Evolutionary conservation across 2,888 invertebrate genomes (phyloP).

Genomic region (Byasa hedistus): DNA sequence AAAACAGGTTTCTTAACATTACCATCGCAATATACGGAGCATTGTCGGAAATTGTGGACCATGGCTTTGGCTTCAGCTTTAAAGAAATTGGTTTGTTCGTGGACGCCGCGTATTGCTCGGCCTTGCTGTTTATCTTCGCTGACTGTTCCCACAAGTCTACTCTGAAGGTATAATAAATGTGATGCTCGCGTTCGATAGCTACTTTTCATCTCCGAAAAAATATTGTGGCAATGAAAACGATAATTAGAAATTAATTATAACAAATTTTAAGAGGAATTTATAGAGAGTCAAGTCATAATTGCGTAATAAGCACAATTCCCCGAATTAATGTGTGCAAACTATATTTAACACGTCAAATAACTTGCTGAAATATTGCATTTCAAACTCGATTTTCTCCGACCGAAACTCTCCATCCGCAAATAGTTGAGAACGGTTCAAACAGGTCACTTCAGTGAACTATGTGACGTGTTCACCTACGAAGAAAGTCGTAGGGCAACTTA

Average conservation of each 20-base stretch:
- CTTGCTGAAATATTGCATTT: constrained; percentile 5
- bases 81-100: constrained; percentile 84
- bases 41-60: constrained; percentile 83
- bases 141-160: constrained; percentile 85
- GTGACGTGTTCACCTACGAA: background rate
- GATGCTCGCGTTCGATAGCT: too few relatives aligned
- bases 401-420: constrained; percentile 1
- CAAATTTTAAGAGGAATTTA: too few relatives aligned
- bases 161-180: constrained; percentile 55
- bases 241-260: too few relatives aligned
- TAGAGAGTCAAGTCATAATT: too few relatives aligned
- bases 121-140: constrained; percentile 82
- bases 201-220: too few relatives aligned
- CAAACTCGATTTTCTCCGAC: background rate
- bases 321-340: background rate
- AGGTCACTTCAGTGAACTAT: background rate
- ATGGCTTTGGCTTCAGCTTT: constrained; percentile 82
- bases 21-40: constrained; percentile 85
- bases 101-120: constrained; percentile 81
- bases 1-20: constrained; percentile 81
- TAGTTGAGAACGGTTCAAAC: constrained; percentile 17
- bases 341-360: constrained; percentile 1
- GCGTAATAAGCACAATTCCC: background rate
- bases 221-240: too few relatives aligned
- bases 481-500: too few relatives aligned